Base-by-base conservation (phyloP, 2,113 vertebrate genomes). In the Elephas maximus region DNA sequence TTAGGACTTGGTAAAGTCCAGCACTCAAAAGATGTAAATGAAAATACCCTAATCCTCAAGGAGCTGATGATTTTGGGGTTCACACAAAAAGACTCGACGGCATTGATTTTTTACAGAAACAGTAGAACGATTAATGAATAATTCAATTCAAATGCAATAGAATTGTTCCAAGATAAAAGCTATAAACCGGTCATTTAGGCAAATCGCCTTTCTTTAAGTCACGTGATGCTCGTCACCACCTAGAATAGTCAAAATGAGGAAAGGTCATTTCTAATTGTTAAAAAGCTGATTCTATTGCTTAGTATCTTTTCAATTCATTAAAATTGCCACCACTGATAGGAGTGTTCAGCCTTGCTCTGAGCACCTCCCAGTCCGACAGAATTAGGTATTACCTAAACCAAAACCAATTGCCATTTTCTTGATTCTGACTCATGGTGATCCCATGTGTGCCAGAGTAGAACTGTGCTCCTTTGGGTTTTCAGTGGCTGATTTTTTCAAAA, bases 221-320 rank as follows among this genome's bases (percentile, higher is more conserved):
- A n/a, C 7, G 12, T 20, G 26, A 53, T 65, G 12, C 17, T 44
- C 28, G 1, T 84, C 15, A 48, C 88, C 10, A 91, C 24, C n/a
- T 77, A 14, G 51, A 85, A 41, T 63, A 18, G 45, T 79, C 65
- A 24, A 93, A 93, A 67, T 82, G 51, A 95, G 24, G 33, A 91
- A 86, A 74, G 15, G 8, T 44, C 4, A 48, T 73, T 86, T 91
- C 33, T 41, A 82, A 86, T 71, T 69, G 76, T 77, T 94, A 62
- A 88, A 65, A 84, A 81, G 6, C 28, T 60, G 44, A 77, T 71
- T 89, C 8, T 71, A 3, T 62, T 80, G 37, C 15, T 89, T 45
- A 45, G 18, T 71, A n/a, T 88, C 45, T 88, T 82, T 28, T 81
- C 18, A 53, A 45, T 73, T 80, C n/a, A 76, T 6, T 89, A 41